A percentile compares a stretch with the other conserved stretches of the same genome.
Conservation (phyloP, 2,888 invertebrate species). For the Eilema sororculum region DNA sequence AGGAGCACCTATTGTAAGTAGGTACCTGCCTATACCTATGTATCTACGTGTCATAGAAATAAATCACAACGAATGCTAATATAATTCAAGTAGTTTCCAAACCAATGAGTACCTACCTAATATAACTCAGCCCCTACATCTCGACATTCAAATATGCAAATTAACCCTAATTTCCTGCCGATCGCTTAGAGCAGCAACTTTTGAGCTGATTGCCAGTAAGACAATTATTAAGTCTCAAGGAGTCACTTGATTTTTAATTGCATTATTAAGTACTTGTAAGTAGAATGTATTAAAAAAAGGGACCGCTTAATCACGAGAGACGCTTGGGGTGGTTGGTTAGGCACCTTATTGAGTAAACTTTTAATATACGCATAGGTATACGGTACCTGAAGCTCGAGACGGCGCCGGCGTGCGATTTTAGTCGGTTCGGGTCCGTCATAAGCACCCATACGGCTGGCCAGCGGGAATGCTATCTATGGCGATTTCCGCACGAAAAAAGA, state of each 20-base stretch:
- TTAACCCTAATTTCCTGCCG: slow-evolving; percentile 69
- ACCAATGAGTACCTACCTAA: slow-evolving; percentile 56
- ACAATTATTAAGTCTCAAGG: slow-evolving; percentile 60
- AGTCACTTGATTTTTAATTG: slow-evolving; percentile 49
- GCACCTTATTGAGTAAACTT: no score
- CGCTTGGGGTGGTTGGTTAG: no score
- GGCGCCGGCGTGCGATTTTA: no score
- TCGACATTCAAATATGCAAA: slow-evolving; percentile 72
- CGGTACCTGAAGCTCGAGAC: no score
- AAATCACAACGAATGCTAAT: slow-evolving; percentile 63
- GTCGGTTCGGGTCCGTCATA: no score
- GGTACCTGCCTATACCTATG: not conserved
- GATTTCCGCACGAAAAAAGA: no score
- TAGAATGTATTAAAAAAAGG: slow-evolving; percentile 15
- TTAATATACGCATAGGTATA: no score
- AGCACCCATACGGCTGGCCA: no score
- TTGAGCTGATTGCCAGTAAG: slow-evolving; percentile 66
- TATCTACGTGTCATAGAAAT: not conserved
- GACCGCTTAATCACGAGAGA: no score
- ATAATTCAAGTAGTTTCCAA: slow-evolving; percentile 66
- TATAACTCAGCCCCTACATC: slow-evolving; percentile 52
- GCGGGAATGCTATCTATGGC: no score
- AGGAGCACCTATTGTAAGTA: not conserved
- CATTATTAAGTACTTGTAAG: slow-evolving; percentile 21
- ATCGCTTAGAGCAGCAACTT: slow-evolving; percentile 66